Conservation (phyloP, 2,113 vertebrate species). For the Corythoichthys haematopterus region DNA sequence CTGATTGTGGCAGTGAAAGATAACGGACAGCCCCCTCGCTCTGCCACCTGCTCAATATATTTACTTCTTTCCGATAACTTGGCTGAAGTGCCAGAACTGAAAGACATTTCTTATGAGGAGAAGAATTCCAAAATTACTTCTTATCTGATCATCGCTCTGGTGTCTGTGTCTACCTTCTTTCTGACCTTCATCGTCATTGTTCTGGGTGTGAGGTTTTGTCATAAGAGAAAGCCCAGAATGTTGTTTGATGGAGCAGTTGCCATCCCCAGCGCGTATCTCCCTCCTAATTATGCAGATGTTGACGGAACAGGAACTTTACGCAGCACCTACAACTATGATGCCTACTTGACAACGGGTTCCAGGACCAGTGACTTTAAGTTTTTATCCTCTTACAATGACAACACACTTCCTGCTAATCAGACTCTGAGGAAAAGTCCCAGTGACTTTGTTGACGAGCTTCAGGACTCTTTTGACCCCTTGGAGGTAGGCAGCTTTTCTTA, state of each 20-base stretch:
- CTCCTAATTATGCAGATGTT: constrained; percentile 48
- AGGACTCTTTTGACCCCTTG: constrained; percentile 17
- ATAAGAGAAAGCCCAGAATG: constrained; percentile 40
- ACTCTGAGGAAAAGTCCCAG: constrained; percentile 18
- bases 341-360: constrained; percentile 40
- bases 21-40: constrained; percentile 66
- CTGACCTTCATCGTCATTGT: constrained; percentile 46
- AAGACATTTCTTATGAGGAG: constrained; percentile 59
- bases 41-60: constrained; percentile 72
- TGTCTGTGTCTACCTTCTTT: constrained; percentile 49
- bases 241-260: constrained; percentile 41
- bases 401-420: constrained; percentile 32
- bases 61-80: constrained; percentile 69
- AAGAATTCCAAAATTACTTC: constrained; percentile 60
- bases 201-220: constrained; percentile 39
- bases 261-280: constrained; percentile 45
- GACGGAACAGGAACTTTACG: constrained; percentile 42
- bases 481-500: background rate
- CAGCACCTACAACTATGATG: constrained; percentile 42
- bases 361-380: constrained; percentile 51
- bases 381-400: constrained; percentile 31
- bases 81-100: constrained; percentile 67
- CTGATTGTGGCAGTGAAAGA: constrained; percentile 65
- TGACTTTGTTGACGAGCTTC: constrained; percentile 12
- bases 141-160: constrained; percentile 52